Base-by-base conservation (phyloP, 1,140 invertebrate genomes). In the Oreohelix idahoensis region DNA sequence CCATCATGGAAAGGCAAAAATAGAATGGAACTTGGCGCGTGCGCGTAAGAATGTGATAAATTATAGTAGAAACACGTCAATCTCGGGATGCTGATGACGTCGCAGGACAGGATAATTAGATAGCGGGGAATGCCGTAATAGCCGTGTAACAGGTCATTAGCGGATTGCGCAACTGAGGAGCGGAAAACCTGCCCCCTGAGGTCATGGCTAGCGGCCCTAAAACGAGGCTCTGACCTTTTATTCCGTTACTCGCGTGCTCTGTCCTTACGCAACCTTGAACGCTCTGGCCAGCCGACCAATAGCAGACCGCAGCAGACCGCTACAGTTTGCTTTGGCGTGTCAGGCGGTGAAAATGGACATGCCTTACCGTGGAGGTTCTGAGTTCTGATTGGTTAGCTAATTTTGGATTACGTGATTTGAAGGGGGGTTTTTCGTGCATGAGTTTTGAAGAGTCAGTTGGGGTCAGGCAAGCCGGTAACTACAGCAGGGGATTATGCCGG, bases 391-490 rank as follows among this genome's bases (percentile, higher is more conserved):
- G 74, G 74, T 49, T 51, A 45, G 38, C 74, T 45, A 45, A 42
- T 76, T 76, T 51, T 76, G 70, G 70, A 35, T 73, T 73, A 73
- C 70, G 70, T 73, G 70, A 73, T 35, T 32, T 73, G 70, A n/a
- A 73, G 26, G 17, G 70, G 70, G 70, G 32, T 15, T 73, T 73
- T 73, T 5, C 32, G n/a, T 73, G 70, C n/a, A 73, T 32, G 70
- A 29, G n/a, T 15, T 73, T 35, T 73, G 11, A 36, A 29, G 70
- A 36, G 70, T 73, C 70, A 73, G 70, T 76, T 76, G 45, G 45
- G 45, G 45, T 49, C 74, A 45, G 45, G 74, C 38, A 15, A 76
- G 39, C 26, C 35, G 74, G 15, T 76, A 8, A 38, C 74, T 38
- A 45, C 1, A 45, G 5, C 38, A 76, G n/a, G 29, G 74, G 74